Conservation (phyloP, 2,113 vertebrate species). For the Numenius arquata region DNA sequence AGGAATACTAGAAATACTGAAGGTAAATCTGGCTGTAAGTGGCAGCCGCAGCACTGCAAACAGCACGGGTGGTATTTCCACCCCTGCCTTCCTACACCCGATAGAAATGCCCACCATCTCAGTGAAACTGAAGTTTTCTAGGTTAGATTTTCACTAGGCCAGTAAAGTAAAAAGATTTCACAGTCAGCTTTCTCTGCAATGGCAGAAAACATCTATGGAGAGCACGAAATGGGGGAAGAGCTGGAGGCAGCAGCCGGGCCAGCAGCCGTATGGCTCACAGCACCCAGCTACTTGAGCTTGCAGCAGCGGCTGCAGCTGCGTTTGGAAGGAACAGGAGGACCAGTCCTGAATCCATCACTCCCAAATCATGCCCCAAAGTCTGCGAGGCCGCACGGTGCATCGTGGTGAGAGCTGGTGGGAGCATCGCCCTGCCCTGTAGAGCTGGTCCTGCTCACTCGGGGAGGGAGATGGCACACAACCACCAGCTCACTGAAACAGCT, state of each 20-base stretch:
- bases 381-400: background rate
- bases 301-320: background rate
- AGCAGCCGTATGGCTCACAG: accelerated
- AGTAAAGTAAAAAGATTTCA: background rate
- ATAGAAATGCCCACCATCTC: background rate
- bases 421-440: background rate
- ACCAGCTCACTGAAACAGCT: background rate
- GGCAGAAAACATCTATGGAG: background rate
- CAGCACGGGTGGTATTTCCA: background rate
- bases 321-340: background rate
- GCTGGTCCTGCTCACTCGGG: background rate
- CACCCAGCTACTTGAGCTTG: background rate
- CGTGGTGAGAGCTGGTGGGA: background rate
- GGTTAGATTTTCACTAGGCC: background rate
- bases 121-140: background rate
- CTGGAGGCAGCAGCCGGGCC: background rate
- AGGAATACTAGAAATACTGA: background rate
- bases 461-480: background rate
- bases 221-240: background rate
- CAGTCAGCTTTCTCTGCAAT: background rate
- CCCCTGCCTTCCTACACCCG: background rate
- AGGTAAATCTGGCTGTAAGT: background rate
- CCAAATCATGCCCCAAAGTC: background rate
- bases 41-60: background rate
- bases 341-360: background rate